Evolutionary conservation across 2,888 invertebrate genomes (phyloP).

Genomic region (Drosophila fungiperda): DNA sequence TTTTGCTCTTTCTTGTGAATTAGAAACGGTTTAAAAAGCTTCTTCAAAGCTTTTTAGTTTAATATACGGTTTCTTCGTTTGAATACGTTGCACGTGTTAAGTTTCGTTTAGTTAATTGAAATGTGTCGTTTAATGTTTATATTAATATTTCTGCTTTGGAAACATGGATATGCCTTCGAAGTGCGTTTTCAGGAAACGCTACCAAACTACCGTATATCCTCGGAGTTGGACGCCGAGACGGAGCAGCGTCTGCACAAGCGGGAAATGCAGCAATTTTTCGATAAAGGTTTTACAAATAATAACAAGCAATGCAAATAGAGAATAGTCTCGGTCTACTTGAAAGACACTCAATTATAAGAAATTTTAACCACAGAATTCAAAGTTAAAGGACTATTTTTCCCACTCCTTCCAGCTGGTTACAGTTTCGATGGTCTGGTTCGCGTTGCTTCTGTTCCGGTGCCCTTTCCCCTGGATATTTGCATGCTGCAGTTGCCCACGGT

Average conservation of each 20-base stretch:
- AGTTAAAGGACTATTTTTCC: background rate
- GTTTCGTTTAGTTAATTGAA: slow-evolving; percentile 20
- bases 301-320: background rate
- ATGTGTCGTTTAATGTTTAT: slow-evolving; percentile 62
- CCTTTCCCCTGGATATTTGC: slow-evolving; percentile 85
- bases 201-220: slow-evolving; percentile 50
- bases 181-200: slow-evolving; percentile 52
- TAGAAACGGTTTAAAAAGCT: slow-evolving; percentile 3
- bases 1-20: background rate
- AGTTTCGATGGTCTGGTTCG: slow-evolving; percentile 84
- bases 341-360: background rate
- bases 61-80: background rate
- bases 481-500: slow-evolving; percentile 83
- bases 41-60: background rate
- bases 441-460: slow-evolving; percentile 83
- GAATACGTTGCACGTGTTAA: background rate
- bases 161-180: slow-evolving; percentile 25
- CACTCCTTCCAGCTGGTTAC: slow-evolving; percentile 82
- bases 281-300: background rate
- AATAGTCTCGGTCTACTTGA: background rate
- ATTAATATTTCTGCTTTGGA: slow-evolving; percentile 41
- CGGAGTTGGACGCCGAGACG: slow-evolving; percentile 45
- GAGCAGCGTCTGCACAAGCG: slow-evolving; percentile 1
- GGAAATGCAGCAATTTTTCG: slow-evolving; percentile 1
- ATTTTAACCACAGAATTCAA: background rate